Evolutionary conservation across 2,797 vertebrate species (phyloP).

Genomic region (Vipera latastei): DNA sequence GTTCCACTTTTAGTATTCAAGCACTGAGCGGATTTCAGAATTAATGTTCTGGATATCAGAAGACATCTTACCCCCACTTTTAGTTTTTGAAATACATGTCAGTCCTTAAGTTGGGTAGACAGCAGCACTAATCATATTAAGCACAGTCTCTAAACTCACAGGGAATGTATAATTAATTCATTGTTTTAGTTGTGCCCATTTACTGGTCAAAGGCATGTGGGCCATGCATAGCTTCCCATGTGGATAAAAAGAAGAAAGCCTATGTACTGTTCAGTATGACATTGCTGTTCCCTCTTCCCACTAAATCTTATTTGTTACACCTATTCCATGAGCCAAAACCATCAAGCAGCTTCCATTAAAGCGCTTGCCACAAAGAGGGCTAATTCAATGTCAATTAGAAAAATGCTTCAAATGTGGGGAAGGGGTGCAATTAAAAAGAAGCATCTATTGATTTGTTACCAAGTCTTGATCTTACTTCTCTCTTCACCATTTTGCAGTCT

Average conservation of each 20-base stretch:
- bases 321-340: conserved; percentile 57
- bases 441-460: conserved; percentile 47
- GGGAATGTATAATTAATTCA: conserved; percentile 65
- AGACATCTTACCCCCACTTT: conserved; percentile 49
- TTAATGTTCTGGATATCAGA: conserved; percentile 63
- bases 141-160: conserved; percentile 52
- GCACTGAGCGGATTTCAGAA: conserved; percentile 59
- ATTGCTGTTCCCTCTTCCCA: conserved; percentile 19
- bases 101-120: conserved; percentile 62
- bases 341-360: conserved; percentile 54
- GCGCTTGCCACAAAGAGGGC: conserved; percentile 49
- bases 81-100: conserved; percentile 52
- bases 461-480: background rate
- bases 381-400: conserved; percentile 65
- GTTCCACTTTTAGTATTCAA: conserved; percentile 46
- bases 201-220: conserved; percentile 53
- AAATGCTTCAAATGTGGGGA: conserved; percentile 49
- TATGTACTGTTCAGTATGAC: conserved; percentile 13
- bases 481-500: background rate
- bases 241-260: conserved; percentile 18
- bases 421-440: conserved; percentile 50
- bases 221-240: conserved; percentile 16
- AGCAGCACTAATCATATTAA: conserved; percentile 76
- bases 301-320: conserved; percentile 71
- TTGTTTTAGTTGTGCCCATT: conserved; percentile 64